Percentiles rank a stretch among this genome's conserved stretches.
Conservation (phyloP, 2,888 invertebrate genomes). For the Heliconius hortense region DNA sequence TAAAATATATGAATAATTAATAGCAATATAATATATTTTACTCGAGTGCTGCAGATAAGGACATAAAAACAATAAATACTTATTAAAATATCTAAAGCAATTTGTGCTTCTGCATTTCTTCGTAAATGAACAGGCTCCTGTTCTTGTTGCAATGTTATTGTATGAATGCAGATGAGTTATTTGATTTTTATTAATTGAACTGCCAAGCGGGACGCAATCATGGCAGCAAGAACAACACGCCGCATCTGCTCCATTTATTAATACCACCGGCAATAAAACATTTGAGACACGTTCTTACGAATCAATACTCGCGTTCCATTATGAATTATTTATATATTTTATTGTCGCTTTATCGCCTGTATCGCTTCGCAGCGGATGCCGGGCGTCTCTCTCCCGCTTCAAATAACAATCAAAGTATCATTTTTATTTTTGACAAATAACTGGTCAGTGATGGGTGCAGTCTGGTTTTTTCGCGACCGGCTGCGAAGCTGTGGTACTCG, state of each 20-base stretch:
- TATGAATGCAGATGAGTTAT: constrained; percentile 55
- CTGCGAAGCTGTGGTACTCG: constrained; percentile 28
- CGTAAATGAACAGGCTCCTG: constrained; percentile 21
- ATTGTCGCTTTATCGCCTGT: constrained; percentile 78
- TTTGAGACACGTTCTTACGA: constrained; percentile 80
- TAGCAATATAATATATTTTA: no score
- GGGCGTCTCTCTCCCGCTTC: constrained; percentile 56
- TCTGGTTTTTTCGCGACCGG: constrained; percentile 38
- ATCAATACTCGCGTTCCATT: constrained; percentile 71
- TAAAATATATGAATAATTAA: neutral
- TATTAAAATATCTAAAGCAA: neutral
- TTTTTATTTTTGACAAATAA: constrained; percentile 80
- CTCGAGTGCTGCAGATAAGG: neutral
- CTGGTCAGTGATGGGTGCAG: constrained; percentile 60
- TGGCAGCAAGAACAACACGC: constrained; percentile 58
- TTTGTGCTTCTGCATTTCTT: constrained; percentile 1
- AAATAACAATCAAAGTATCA: constrained; percentile 79
- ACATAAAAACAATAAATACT: neutral
- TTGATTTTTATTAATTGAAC: constrained; percentile 73
- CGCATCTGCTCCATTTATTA: constrained; percentile 79
- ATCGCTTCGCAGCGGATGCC: constrained; percentile 63
- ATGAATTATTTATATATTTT: constrained; percentile 81
- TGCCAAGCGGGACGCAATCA: constrained; percentile 61
- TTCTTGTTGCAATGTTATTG: constrained; percentile 33
- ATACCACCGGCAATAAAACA: constrained; percentile 74